phyloP scores from a whole-genome alignment of 2,797 vertebrate species.

The Mycteria americana region DNA sequence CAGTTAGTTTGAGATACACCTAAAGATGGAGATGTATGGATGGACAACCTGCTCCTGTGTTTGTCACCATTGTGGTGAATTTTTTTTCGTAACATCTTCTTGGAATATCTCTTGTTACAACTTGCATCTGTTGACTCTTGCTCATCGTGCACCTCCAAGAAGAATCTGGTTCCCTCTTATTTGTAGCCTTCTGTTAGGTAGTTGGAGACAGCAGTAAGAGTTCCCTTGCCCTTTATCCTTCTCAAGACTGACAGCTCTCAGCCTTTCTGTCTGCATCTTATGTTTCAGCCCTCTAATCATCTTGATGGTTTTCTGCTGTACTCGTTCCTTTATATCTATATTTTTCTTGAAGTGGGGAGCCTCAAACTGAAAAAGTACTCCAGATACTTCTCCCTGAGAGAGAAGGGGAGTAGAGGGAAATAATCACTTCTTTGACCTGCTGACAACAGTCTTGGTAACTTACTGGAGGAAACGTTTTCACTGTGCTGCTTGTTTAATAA shows the following conservation, averaged over 20 bases:
- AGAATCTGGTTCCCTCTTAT: neutral
- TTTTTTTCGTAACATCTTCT: neutral
- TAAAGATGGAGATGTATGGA: neutral
- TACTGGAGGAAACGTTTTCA: neutral
- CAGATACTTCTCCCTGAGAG: neutral
- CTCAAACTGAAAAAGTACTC: neutral
- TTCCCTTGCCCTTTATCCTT: neutral
- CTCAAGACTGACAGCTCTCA: neutral
- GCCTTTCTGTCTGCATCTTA: neutral
- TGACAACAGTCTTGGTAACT: neutral
- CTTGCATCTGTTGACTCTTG: neutral
- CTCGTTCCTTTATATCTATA: neutral
- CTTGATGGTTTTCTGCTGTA: neutral
- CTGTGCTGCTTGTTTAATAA: neutral
- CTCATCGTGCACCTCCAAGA: neutral
- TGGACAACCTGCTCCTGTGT: neutral
- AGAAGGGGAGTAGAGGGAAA: neutral
- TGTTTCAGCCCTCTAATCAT: neutral
- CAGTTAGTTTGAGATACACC: neutral
- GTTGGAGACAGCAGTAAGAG: neutral
- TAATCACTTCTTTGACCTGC: neutral
- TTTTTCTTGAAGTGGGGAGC: neutral
- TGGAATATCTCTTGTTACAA: neutral
- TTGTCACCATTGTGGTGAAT: neutral
- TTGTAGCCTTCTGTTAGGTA: neutral